Evolutionary conservation across 2,888 invertebrate genomes (phyloP), one percentile per base, ranked within the genome.

Genomic region (Xestobium rufovillosum): DNA sequence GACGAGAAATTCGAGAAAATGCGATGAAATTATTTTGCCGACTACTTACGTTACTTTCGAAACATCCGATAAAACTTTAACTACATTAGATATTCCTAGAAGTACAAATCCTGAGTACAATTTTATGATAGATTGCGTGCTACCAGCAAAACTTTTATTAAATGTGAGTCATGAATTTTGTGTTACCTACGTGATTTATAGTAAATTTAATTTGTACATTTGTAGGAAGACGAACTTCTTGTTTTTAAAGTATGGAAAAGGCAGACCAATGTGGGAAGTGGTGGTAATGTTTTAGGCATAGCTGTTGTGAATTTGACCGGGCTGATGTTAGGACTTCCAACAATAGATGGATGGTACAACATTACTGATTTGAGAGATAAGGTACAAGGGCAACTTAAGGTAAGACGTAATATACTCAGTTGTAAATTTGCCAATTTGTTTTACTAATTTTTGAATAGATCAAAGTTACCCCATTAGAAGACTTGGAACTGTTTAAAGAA

Each of bases 11-110:
- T 34, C 46, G 1, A 55, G 55, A 36, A 38, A 44, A 25, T 61
- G 66, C 16, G 68, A 69, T 34, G 61, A 64, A 12, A n/a, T n/a
- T n/a, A 61, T 71, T 9, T 66, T 72, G 31, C 76, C 76, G 6
- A 72, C 70, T 50, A 71, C 73, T 26, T 78, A 77, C 51, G 77
- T 77, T 6, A 74, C 73, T 31, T 78, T 78, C 54, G 75, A 76
- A 52, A 68, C 69, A 2, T 43, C 53, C n/a, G n/a, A n/a, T n/a
- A n/a, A n/a, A n/a, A n/a, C 59, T 11, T 53, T 57, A 52, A 61
- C 70, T 13, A 76, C 77, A 8, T 64, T 68, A 42, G 61, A 76
- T 34, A 65, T 69, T 26, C 61, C 69, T 31, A 69, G 68, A 48
- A 68, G 61, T 33, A 68, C 68, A 3, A 69, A 66, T 48, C 77